phyloP scores from a whole-genome alignment of 2,113 vertebrate genomes.

The Vulpes lagopus region DNA sequence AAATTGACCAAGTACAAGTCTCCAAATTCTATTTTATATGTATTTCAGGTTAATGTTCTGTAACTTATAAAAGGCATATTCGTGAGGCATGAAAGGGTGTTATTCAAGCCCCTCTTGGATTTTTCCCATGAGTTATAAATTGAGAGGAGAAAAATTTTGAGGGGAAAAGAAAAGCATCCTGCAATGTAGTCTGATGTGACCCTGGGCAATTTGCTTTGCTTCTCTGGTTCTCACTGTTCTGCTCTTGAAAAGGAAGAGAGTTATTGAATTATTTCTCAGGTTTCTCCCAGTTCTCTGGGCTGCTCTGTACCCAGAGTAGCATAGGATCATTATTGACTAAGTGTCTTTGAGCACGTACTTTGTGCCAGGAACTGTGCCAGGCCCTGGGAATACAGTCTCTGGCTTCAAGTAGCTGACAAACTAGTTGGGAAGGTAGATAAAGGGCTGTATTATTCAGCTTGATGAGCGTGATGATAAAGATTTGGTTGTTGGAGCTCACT shows the following conservation, averaged over 20 bases:
- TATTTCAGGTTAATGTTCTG: background rate
- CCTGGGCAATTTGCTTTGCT: background rate
- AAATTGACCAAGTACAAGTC: background rate
- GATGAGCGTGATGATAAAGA: background rate
- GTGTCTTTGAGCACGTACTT: background rate
- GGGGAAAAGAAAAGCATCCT: background rate
- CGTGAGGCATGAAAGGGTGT: background rate
- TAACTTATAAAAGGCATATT: background rate
- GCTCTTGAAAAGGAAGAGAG: background rate
- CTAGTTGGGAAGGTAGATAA: background rate
- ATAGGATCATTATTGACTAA: background rate
- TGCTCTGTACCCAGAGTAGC: background rate
- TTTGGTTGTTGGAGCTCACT: background rate
- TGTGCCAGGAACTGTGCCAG: background rate
- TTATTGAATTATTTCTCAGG: background rate
- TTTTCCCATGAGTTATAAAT: background rate
- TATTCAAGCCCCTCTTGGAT: background rate
- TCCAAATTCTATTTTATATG: background rate
- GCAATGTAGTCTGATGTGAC: background rate
- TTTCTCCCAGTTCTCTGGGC: background rate
- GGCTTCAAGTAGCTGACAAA: background rate
- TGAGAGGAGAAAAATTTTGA: slow-evolving; percentile 24
- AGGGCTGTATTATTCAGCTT: background rate
- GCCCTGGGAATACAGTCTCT: background rate
- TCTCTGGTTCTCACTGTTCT: background rate